phyloP scores from a whole-genome alignment of 2,888 invertebrate genomes.

The Drosophila neotestacea region DNA sequence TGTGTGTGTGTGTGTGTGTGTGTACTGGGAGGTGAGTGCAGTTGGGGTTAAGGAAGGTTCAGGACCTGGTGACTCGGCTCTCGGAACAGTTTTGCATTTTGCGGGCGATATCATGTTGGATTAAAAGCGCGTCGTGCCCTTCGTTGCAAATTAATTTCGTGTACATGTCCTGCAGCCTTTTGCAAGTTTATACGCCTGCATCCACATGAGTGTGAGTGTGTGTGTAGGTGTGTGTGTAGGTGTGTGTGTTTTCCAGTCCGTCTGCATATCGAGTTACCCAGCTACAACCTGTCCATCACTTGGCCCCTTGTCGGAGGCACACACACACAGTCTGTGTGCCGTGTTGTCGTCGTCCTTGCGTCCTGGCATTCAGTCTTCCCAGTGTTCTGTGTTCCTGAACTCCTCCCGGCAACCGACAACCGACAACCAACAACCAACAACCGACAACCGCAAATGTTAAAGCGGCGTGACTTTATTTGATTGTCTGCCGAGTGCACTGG shows the following conservation, averaged over 20 bases:
- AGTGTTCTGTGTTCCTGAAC: neutral
- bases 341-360: neutral
- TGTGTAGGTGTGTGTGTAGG: neutral
- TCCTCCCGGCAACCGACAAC: neutral
- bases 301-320: conserved; percentile 12
- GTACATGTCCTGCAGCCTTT: conserved; percentile 78
- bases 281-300: conserved; percentile 43
- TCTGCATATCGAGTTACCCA: conserved; percentile 50
- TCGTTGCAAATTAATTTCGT: conserved; percentile 76
- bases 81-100: conserved; percentile 63
- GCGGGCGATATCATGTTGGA: conserved; percentile 78
- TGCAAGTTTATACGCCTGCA: conserved; percentile 56
- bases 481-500: conserved; percentile 55
- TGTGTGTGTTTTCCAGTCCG: conserved; percentile 10
- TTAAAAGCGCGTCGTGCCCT: conserved; percentile 64
- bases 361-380: neutral
- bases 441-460: conserved; percentile 74
- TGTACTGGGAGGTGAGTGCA: neutral
- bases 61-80: conserved; percentile 16
- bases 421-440: neutral
- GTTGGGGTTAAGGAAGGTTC: conserved; percentile 23
- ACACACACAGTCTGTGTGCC: neutral
- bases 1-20: neutral
- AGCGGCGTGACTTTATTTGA: conserved; percentile 79
- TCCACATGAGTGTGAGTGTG: conserved; percentile 9